phyloP scores from a whole-genome alignment of 1,140 invertebrate species.

The Drosophila equinoxialis region DNA sequence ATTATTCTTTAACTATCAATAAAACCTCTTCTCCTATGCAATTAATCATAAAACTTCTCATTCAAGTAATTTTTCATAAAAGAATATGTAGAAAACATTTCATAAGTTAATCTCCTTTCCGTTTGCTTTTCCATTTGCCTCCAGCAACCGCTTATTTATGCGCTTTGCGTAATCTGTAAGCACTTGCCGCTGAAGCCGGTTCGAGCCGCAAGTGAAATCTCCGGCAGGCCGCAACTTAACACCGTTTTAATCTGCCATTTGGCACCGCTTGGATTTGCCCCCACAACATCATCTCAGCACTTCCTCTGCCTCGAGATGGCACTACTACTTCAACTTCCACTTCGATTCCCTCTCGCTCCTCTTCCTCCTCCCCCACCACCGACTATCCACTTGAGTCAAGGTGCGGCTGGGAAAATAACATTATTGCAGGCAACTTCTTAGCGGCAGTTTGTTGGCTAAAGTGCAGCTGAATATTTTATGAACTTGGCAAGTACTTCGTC shows the following conservation, averaged over 20 bases:
- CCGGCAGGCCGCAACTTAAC: constrained; percentile 65
- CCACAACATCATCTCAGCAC: neutral
- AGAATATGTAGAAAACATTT: neutral
- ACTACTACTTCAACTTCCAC: constrained; percentile 44
- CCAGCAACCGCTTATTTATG: constrained; percentile 53
- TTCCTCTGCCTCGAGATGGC: neutral
- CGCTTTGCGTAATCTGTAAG: constrained; percentile 54
- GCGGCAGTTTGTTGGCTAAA: constrained; percentile 70
- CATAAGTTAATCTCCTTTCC: neutral
- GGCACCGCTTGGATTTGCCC: constrained; percentile 61
- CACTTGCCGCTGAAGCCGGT: constrained; percentile 36
- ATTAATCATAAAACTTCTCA: neutral
- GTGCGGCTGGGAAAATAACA: constrained; percentile 66
- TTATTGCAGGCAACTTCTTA: constrained; percentile 78
- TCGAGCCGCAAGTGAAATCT: constrained; percentile 45
- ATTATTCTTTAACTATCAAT: no score
- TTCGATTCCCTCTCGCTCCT: constrained; percentile 19
- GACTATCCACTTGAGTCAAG: constrained; percentile 36
- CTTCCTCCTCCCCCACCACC: neutral
- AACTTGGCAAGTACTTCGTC: constrained; percentile 73
- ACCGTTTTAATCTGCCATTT: constrained; percentile 78
- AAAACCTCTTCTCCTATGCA: no score
- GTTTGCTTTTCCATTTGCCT: neutral
- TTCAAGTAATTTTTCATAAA: neutral
- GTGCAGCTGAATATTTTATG: constrained; percentile 79